Evolutionary conservation across 92 coral and sea anemone genomes (phyloP), one percentile per base, ranked within the genome.

Genomic region (Nematostella vectensis): DNA sequence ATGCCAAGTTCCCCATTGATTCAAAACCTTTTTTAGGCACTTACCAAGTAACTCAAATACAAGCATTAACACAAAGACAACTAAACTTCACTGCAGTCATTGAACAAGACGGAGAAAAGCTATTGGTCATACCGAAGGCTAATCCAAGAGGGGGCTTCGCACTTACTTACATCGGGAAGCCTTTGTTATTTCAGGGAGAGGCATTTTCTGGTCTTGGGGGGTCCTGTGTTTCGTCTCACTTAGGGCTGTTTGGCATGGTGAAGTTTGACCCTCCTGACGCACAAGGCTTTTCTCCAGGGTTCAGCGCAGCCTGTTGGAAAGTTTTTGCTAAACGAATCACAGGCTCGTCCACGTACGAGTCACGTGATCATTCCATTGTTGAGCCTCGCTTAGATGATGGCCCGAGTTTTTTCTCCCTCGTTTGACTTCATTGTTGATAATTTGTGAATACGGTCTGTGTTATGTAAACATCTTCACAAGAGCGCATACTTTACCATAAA

Each of bases 231-330:
- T 36, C 26, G 4, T 27, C 62, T 4, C 76, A 68, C 15, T 33
- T 61, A 2, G 87, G 87, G 2, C 4, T 74, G n/a, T 54, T 44
- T 40, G 48, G 58, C 13, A 67, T 47, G 20, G 59, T 80, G 12
- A 25, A 56, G 42, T 80, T 80, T 16, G 66, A 61, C 37, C 48
- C 74, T 27, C 80, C 80, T 12, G 70, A 61, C 23, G 47, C 62
- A 0, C 61, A 80, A 30, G 81, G 87, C 0, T 45, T 80, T 11
- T 73, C 76, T 2, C 52, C 33, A n/a, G 83, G 68, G 1, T 77
- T 77, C 31, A 62, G 31, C 31, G 62, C 68, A 11, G 28, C 63
- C 4, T 42, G 62, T 55, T 65, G 70, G 81, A 62, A 55, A 22
- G 50, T 74, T 28, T 31, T 23, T 1, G 67, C 54, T 17, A 47